Conservation (phyloP, 2,888 invertebrate species). For the Pseudococcus jackbeardsleyi region DNA sequence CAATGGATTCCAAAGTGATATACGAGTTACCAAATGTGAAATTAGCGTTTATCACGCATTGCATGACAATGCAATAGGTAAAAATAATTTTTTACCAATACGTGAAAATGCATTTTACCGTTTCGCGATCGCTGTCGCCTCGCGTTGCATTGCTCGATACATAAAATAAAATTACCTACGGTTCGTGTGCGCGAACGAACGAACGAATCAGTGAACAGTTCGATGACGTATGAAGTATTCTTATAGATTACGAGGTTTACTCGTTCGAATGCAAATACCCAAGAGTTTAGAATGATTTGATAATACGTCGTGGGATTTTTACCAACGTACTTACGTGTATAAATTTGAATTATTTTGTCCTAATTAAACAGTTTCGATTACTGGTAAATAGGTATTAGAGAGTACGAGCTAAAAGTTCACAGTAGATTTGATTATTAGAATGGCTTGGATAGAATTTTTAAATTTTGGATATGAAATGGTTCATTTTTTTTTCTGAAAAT, state of each 20-base stretch:
- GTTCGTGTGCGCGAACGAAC: not conserved
- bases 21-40: not conserved
- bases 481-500: too few species aligned
- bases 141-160: conserved; percentile 1
- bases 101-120: conserved; percentile 33
- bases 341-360: conserved; percentile 8
- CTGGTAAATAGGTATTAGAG: not conserved
- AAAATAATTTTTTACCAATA: conserved; percentile 27
- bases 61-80: conserved; percentile 25
- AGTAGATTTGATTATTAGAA: not conserved
- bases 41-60: conserved; percentile 44
- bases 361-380: conserved; percentile 1
- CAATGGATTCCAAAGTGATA: not conserved
- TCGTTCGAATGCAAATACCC: conserved; percentile 2
- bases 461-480: too few species aligned
- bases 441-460: too few species aligned
- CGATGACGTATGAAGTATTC: not conserved
- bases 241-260: not conserved
- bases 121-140: not conserved
- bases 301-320: not conserved
- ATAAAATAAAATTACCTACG: not conserved
- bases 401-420: too few species aligned
- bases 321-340: not conserved
- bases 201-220: not conserved
- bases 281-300: not conserved